These are phyloP conservation scores for Pseudomugil gertrudae DNA, from an alignment of 2,797 vertebrate genomes.

Conservation along the genomic window DNA sequence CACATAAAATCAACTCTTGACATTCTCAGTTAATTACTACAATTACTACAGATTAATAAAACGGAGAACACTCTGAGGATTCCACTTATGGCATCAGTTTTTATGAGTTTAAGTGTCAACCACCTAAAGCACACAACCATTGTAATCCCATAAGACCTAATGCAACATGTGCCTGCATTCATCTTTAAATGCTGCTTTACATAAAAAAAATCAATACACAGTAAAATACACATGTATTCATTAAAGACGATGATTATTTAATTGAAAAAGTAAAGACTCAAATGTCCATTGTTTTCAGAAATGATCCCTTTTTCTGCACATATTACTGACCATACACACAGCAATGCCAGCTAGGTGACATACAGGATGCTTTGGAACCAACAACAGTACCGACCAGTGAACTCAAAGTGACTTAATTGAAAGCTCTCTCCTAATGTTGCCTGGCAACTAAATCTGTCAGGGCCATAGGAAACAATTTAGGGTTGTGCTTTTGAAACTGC, in stretches of 20 bases:
- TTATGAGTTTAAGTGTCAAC: background rate
- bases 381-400: slow-evolving; percentile 33
- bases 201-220: background rate
- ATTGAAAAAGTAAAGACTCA: too few relatives aligned
- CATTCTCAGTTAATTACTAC: background rate
- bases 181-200: background rate
- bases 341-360: slow-evolving; percentile 12
- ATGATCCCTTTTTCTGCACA: too few relatives aligned
- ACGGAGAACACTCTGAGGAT: background rate
- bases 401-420: slow-evolving; percentile 64
- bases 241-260: background rate
- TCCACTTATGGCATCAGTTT: background rate
- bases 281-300: too few relatives aligned
- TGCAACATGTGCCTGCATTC: background rate
- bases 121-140: background rate
- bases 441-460: slow-evolving; percentile 61
- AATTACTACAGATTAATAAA: background rate
- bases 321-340: slow-evolving; percentile 1
- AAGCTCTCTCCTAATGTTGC: slow-evolving; percentile 69
- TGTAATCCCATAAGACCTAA: background rate
- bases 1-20: background rate
- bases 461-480: slow-evolving; percentile 51
- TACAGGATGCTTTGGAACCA: slow-evolving; percentile 21
- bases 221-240: background rate
- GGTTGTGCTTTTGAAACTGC: slow-evolving; percentile 62